Conservation (phyloP, 2,888 invertebrate species). For the Meloe dianella region DNA sequence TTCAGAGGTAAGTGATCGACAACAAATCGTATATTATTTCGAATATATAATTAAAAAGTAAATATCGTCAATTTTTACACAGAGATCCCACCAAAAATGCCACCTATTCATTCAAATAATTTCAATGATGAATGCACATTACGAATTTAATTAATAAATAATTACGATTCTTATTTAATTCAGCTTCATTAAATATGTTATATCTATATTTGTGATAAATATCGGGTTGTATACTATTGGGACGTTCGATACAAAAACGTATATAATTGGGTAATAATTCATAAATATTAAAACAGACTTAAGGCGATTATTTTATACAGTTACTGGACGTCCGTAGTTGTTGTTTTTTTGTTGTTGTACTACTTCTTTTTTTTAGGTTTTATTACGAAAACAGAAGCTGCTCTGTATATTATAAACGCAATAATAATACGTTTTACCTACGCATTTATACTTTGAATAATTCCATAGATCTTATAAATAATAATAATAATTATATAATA, state of each 20-base stretch:
- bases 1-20: neutral
- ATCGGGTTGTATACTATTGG: neutral
- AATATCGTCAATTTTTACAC: neutral
- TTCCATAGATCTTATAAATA: slow-evolving; percentile 11
- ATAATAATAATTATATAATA: slow-evolving; percentile 15
- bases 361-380: neutral
- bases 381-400: neutral
- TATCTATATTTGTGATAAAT: neutral
- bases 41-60: too few relatives aligned
- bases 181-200: too few relatives aligned
- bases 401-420: neutral
- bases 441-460: slow-evolving; percentile 15
- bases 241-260: neutral
- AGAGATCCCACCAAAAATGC: neutral
- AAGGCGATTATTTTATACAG: neutral
- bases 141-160: too few relatives aligned
- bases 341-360: too few relatives aligned
- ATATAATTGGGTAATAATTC: slow-evolving; percentile 13
- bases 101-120: too few relatives aligned
- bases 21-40: too few relatives aligned
- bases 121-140: too few relatives aligned
- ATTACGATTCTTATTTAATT: too few relatives aligned
- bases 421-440: slow-evolving; percentile 18
- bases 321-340: neutral
- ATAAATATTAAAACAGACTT: neutral